Percentiles rank a stretch among this genome's conserved stretches.
phyloP scores from a whole-genome alignment of 2,888 invertebrate genomes.

The Eupithecia subumbrata region DNA sequence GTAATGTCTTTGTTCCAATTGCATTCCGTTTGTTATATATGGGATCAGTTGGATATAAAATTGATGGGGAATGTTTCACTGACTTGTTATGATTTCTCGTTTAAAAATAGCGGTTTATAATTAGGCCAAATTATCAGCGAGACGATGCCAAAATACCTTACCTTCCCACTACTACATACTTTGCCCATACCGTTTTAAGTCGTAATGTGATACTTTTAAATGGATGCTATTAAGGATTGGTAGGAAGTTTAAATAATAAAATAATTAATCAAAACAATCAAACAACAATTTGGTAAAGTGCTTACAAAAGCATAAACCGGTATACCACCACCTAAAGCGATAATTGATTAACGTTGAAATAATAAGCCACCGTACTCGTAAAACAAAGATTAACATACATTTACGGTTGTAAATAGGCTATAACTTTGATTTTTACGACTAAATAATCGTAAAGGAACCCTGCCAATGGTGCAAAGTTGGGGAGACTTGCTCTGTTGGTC shows the following conservation, averaged over 20 bases:
- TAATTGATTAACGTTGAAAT: conserved; percentile 82
- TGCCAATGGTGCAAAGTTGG: conserved; percentile 64
- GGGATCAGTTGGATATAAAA: conserved; percentile 46
- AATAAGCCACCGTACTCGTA: conserved; percentile 81
- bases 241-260: neutral
- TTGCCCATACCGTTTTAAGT: neutral
- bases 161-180: neutral
- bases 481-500: conserved; percentile 48
- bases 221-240: no score
- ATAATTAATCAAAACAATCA: conserved; percentile 29
- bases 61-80: conserved; percentile 25
- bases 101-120: neutral
- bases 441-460: conserved; percentile 85
- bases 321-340: conserved; percentile 69
- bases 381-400: conserved; percentile 84
- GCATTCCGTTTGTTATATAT: conserved; percentile 62
- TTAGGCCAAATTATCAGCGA: neutral
- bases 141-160: neutral
- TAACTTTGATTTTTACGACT: conserved; percentile 85
- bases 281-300: conserved; percentile 35
- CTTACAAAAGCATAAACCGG: conserved; percentile 57
- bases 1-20: conserved; percentile 78
- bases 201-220: no score
- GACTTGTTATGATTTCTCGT: conserved; percentile 1
- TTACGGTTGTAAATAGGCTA: conserved; percentile 83